Percentiles rank a stretch among this genome's conserved stretches.
Conservation (phyloP, 2,888 invertebrate genomes). For the Metalampra italica region DNA sequence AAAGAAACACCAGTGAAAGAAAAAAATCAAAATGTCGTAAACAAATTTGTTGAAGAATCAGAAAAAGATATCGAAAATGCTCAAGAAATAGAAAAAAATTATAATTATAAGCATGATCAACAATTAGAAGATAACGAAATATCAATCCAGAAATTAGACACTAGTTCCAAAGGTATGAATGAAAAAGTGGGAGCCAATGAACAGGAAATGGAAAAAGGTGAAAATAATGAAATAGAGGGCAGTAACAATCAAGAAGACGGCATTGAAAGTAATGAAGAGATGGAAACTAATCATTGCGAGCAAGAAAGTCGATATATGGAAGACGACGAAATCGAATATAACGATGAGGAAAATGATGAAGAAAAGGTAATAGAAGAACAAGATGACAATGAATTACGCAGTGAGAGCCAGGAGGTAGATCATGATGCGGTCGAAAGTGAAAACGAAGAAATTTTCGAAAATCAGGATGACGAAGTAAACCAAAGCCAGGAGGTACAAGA, state of each 20-base stretch:
- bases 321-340: constrained; percentile 3
- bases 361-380: neutral
- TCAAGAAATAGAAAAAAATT: neutral
- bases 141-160: neutral
- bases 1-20: constrained; percentile 8
- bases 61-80: neutral
- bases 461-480: constrained; percentile 6
- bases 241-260: neutral
- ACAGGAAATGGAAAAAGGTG: constrained; percentile 5
- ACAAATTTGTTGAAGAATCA: constrained; percentile 9
- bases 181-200: constrained; percentile 2
- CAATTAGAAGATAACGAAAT: neutral
- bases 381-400: constrained; percentile 9
- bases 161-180: neutral
- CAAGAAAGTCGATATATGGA: neutral
- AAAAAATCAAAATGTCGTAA: constrained; percentile 6
- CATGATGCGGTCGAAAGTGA: constrained; percentile 10
- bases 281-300: constrained; percentile 7
- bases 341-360: constrained; percentile 6
- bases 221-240: constrained; percentile 6
- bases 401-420: neutral
- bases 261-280: constrained; percentile 10
- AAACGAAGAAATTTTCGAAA: constrained; percentile 4
- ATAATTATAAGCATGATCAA: neutral
- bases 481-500: constrained; percentile 6